A percentile compares a stretch with the other conserved stretches of the same genome.
Evolutionary conservation across 2,888 invertebrate species (phyloP).

Genomic region (Acleris cristana): DNA sequence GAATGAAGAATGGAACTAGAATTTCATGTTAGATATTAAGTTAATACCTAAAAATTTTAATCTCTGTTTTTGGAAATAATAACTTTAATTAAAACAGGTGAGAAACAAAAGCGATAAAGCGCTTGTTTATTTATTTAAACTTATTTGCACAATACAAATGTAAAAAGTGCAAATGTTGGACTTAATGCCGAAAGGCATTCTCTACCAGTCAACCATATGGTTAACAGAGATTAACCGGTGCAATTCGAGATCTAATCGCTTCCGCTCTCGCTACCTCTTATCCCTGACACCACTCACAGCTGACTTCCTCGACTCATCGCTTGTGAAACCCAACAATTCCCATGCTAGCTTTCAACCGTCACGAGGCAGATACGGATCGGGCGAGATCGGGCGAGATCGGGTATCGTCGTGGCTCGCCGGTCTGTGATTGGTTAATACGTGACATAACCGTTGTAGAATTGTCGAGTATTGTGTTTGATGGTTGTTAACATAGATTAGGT

Average conservation of each 20-base stretch:
- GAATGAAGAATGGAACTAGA: too few species aligned
- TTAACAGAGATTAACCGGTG: too few species aligned
- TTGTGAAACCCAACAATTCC: constrained; percentile 54
- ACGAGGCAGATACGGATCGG: constrained; percentile 46
- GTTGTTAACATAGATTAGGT: not conserved
- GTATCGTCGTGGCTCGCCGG: constrained; percentile 25
- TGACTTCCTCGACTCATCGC: constrained; percentile 53
- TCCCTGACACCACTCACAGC: constrained; percentile 28
- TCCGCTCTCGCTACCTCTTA: not conserved
- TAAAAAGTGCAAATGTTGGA: too few species aligned
- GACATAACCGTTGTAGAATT: constrained; percentile 10
- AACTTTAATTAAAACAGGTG: not conserved
- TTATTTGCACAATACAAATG: too few species aligned
- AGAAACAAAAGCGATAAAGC: not conserved
- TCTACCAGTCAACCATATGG: too few species aligned
- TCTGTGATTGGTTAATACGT: constrained; percentile 41
- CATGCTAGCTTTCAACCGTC: constrained; percentile 55
- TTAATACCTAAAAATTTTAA: too few species aligned
- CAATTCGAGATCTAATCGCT: too few species aligned
- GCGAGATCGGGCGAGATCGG: constrained; percentile 49
- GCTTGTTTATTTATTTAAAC: too few species aligned
- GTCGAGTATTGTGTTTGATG: constrained; percentile 2
- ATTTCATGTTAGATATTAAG: too few species aligned
- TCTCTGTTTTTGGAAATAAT: too few species aligned
- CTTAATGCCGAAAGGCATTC: too few species aligned